phyloP scores from a whole-genome alignment of 2,113 vertebrate genomes.

The Psephotus haematonotus region DNA sequence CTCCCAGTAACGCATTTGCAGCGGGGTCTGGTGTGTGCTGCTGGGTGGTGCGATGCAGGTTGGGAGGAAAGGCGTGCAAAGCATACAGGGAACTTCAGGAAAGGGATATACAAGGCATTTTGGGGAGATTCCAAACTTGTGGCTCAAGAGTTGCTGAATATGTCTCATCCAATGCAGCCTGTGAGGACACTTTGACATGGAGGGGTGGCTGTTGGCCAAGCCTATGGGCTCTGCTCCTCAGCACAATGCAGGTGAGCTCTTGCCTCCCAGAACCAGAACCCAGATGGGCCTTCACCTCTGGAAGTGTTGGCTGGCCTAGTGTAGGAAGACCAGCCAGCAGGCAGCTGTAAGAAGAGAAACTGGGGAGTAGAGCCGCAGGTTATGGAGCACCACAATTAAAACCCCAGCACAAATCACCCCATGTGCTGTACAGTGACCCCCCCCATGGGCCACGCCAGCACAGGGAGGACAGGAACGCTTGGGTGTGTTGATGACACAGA shows the following conservation, averaged over 20 bases:
- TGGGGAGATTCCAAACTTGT: neutral
- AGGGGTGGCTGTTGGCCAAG: neutral
- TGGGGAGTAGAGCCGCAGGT: neutral
- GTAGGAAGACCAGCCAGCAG: neutral
- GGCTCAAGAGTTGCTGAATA: accelerated
- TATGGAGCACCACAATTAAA: neutral
- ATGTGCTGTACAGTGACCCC: neutral
- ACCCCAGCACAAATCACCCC: neutral
- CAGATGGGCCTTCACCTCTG: accelerated
- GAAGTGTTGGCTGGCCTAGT: accelerated
- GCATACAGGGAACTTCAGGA: accelerated
- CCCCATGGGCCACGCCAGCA: accelerated
- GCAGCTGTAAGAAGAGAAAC: accelerated
- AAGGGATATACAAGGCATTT: neutral
- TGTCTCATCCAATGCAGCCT: no score
- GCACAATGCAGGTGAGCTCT: neutral
- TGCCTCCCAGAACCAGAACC: neutral
- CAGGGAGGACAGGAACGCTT: accelerated
- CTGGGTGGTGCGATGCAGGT: neutral
- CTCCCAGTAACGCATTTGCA: neutral
- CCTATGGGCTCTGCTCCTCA: neutral
- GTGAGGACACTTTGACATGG: accelerated
- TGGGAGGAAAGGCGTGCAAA: neutral
- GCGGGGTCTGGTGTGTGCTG: neutral
- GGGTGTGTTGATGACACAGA: neutral